phyloP scores from a whole-genome alignment of 2,797 vertebrate species.

The Girardinus metallicus region DNA sequence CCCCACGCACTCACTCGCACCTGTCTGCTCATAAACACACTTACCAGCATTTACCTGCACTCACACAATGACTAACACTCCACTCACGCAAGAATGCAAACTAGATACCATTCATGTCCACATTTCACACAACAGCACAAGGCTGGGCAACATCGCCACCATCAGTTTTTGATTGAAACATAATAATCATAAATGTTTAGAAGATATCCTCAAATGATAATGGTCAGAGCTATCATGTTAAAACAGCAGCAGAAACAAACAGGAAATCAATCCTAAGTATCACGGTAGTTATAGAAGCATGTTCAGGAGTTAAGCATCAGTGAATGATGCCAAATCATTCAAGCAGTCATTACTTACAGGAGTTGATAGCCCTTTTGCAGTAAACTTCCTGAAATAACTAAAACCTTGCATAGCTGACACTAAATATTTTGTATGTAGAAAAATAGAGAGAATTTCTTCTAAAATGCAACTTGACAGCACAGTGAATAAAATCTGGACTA shows the following conservation, averaged over 20 bases:
- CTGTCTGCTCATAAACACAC: slow-evolving; percentile 8
- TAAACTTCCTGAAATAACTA: slow-evolving; percentile 9
- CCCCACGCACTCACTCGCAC: neutral
- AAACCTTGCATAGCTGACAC: slow-evolving; percentile 66
- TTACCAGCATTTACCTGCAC: slow-evolving; percentile 16
- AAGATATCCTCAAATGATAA: slow-evolving; percentile 27
- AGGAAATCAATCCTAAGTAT: neutral
- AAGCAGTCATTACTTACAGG: neutral
- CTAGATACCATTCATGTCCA: slow-evolving; percentile 54
- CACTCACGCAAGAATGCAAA: slow-evolving; percentile 67
- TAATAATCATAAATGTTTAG: slow-evolving; percentile 39
- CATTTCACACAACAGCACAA: slow-evolving; percentile 39
- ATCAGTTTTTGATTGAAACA: slow-evolving; percentile 17
- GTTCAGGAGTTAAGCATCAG: neutral
- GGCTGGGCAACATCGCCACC: slow-evolving; percentile 29
- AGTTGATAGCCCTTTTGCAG: neutral
- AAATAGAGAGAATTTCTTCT: slow-evolving; percentile 53
- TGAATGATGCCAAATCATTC: neutral
- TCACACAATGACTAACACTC: slow-evolving; percentile 44
- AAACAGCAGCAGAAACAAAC: slow-evolving; percentile 2
- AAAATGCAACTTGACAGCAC: slow-evolving; percentile 8
- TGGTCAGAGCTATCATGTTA: slow-evolving; percentile 3
- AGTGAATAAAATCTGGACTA: neutral
- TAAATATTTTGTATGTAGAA: slow-evolving; percentile 51
- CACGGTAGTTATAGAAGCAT: neutral